Percentiles rank a stretch among this genome's conserved stretches.
Conservation (phyloP, 2,888 invertebrate species). For the Eudemis profundana region DNA sequence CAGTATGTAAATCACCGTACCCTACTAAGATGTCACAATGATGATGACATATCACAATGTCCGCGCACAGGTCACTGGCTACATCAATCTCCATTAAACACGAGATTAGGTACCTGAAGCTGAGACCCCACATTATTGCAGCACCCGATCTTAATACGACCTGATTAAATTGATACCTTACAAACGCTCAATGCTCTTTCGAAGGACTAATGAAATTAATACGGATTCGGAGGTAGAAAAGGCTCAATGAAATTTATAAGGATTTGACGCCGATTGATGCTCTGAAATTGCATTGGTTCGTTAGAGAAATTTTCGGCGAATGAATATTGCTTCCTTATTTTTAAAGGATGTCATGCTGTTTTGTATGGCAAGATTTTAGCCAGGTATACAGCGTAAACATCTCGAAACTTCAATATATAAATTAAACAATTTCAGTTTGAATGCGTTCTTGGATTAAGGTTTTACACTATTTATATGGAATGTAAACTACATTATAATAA, state of each 20-base stretch:
- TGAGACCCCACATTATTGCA: too few relatives aligned
- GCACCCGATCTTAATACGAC: conserved; percentile 48
- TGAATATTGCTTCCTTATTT: too few relatives aligned
- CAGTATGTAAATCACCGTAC: conserved; percentile 5
- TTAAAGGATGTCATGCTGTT: too few relatives aligned
- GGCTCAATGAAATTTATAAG: conserved; percentile 43
- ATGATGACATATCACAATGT: conserved; percentile 34
- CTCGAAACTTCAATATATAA: too few relatives aligned
- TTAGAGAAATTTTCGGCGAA: background rate
- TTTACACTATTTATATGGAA: too few relatives aligned
- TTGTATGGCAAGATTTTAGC: too few relatives aligned
- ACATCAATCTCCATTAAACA: conserved; percentile 37
- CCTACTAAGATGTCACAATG: conserved; percentile 25
- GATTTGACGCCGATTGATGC: background rate
- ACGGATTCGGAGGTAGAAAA: conserved; percentile 38
- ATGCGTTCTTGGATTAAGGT: too few relatives aligned
- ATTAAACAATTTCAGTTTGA: too few relatives aligned
- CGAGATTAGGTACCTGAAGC: conserved; percentile 34
- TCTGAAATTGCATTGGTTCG: background rate
- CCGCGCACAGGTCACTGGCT: conserved; percentile 14
- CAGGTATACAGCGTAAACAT: too few relatives aligned
- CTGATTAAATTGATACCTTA: conserved; percentile 58
- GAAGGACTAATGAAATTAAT: conserved; percentile 51
- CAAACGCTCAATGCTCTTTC: conserved; percentile 52
- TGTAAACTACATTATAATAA: too few relatives aligned